Evolutionary conservation across 2,888 invertebrate genomes (phyloP), one percentile per base, ranked within the genome.

Genomic region (Heteromurus nitidus): DNA sequence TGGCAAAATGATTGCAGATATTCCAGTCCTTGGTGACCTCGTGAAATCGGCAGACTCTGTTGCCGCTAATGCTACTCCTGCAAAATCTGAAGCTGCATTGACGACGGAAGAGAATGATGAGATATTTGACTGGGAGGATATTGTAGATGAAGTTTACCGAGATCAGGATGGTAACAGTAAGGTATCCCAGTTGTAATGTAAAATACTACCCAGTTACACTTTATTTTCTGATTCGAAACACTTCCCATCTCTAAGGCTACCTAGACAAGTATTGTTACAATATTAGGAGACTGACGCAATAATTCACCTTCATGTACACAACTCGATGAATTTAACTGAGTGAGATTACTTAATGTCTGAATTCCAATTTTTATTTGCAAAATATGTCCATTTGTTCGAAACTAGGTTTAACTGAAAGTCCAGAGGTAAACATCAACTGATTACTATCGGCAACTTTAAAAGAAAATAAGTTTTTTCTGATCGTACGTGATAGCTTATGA

Each of bases 331-430:
- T 58, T 68, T 80, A 80, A 80, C 80, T 30, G 69, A 74, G 73
- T 80, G 80, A 80, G 80, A 80, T 80, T 80, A 80, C 62, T 62
- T 62, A 73, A 73, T 62, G 80, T 80, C 80, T 80, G 80, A 80
- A 55, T 62, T 69, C 31, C 28, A 73, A 13, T 58, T 50, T 26
- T 67, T 47, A 20, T 69, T 22, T 53, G n/a, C 55, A 18, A 53
- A 20, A 42, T 24, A 18, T 18, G 9, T 22, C 73, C 47, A 64
- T 70, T 24, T 42, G 20, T 31, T 58, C 9, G 3, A 60, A 36
- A 31, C 20, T 44, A 42, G 36, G 16, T 53, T 60, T 60, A 30
- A 16, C 26, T 55, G 55, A 26, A 13, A 13, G 26, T 60, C n/a
- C 3, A 13, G 47, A 16, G 16, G 47, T n/a, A 16, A 47, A 36